These are phyloP conservation scores for Poicephalus meyeri DNA, from an alignment of 2,113 vertebrate species.

Conservation along the genomic window DNA sequence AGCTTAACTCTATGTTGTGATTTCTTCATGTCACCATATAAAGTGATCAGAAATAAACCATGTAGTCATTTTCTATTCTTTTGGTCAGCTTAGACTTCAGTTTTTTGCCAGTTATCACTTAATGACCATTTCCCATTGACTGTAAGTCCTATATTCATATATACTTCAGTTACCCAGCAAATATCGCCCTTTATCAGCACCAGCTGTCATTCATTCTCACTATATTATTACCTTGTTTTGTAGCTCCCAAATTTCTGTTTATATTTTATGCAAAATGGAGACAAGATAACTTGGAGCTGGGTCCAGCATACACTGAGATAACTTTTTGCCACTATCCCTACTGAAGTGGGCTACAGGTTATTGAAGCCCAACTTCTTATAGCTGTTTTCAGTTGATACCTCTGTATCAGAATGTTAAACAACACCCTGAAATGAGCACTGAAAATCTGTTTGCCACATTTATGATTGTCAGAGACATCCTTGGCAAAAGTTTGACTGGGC, in stretches of 20 bases:
- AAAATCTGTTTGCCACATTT: not conserved
- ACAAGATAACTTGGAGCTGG: not conserved
- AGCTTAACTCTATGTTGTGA: not conserved
- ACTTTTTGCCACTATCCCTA: not conserved
- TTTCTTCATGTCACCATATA: not conserved
- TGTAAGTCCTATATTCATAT: not conserved
- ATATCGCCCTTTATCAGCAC: not conserved
- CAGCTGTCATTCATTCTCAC: not conserved
- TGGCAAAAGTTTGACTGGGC: not conserved
- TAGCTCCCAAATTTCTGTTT: not conserved
- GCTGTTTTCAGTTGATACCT: not conserved
- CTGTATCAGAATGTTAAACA: not conserved
- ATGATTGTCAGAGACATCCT: not conserved
- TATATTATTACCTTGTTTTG: not conserved
- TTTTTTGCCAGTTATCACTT: not conserved
- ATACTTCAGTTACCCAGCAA: not conserved
- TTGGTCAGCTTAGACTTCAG: not conserved
- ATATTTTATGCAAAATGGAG: not conserved
- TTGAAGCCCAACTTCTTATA: not conserved
- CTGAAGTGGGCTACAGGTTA: not conserved
- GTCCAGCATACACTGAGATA: rapidly evolving
- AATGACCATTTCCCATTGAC: not conserved
- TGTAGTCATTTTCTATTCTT: not conserved
- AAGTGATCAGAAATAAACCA: not conserved
- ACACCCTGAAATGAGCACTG: not conserved